Evolutionary conservation across 2,888 invertebrate species (phyloP).

Genomic region (Drosophila vallismaia): DNA sequence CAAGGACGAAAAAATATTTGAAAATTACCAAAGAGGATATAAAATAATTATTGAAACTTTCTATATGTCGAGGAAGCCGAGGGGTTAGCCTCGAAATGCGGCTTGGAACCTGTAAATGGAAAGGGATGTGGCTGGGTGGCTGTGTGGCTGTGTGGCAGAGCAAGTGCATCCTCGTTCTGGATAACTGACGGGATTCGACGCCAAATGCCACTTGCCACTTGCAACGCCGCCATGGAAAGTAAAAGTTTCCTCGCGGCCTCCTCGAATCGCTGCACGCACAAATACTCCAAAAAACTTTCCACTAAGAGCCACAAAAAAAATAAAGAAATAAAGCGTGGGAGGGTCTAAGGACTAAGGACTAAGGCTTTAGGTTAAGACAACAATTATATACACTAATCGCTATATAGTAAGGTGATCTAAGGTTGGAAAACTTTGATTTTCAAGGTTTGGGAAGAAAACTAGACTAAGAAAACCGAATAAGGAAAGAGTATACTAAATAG

Average conservation of each 20-base stretch:
- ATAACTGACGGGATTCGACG: neutral
- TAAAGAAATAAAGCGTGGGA: neutral
- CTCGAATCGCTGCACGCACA: constrained; percentile 34
- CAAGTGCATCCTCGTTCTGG: constrained; percentile 7
- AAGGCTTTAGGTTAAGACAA: neutral
- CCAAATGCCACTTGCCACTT: constrained; percentile 31
- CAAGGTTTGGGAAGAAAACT: too few relatives aligned
- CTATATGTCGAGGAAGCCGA: neutral
- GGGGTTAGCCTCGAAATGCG: constrained; percentile 17
- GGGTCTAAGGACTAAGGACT: neutral
- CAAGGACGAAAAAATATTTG: neutral
- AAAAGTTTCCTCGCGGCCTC: constrained; percentile 55
- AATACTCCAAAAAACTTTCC: constrained; percentile 40
- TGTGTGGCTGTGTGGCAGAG: too few relatives aligned
- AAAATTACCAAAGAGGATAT: constrained; percentile 6
- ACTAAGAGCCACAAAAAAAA: constrained; percentile 10
- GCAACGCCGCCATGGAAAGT: constrained; percentile 45
- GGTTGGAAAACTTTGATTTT: too few relatives aligned
- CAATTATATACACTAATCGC: neutral
- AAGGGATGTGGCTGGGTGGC: too few relatives aligned
- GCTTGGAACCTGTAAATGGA: constrained; percentile 10
- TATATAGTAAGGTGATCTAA: neutral
- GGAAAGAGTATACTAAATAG: neutral
- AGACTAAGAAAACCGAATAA: too few relatives aligned
- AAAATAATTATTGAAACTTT: neutral